Conservation (phyloP, 2,888 invertebrate species). For the Tetheella fluctuosa region DNA sequence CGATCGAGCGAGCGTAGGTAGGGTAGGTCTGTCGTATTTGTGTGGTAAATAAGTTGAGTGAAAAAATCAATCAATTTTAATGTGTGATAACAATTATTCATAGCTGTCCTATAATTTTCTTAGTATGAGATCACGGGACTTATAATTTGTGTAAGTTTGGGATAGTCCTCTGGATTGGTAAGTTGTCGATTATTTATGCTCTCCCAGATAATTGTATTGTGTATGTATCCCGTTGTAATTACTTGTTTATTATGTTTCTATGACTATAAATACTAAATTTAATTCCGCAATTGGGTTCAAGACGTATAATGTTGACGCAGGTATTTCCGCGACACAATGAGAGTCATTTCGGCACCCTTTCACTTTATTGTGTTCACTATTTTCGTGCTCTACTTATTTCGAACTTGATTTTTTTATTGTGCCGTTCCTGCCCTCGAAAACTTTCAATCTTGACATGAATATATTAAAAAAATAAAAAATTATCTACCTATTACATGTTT, state of each 20-base stretch:
- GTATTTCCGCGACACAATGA: slow-evolving; percentile 40
- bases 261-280: slow-evolving; percentile 20
- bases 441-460: background rate
- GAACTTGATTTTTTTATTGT: slow-evolving; percentile 49
- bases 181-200: slow-evolving; percentile 50
- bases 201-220: slow-evolving; percentile 47
- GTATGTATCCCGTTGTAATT: slow-evolving; percentile 29
- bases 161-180: slow-evolving; percentile 65
- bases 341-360: slow-evolving; percentile 72
- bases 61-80: slow-evolving; percentile 54
- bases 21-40: slow-evolving; percentile 53
- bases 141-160: slow-evolving; percentile 54
- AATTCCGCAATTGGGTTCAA: slow-evolving; percentile 13
- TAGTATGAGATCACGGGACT: slow-evolving; percentile 71
- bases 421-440: slow-evolving; percentile 21
- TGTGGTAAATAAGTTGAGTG: slow-evolving; percentile 59
- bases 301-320: slow-evolving; percentile 19
- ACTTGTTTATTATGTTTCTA: slow-evolving; percentile 21
- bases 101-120: slow-evolving; percentile 35
- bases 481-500: too few relatives aligned
- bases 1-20: slow-evolving; percentile 71
- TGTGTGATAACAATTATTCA: slow-evolving; percentile 47
- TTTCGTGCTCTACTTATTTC: slow-evolving; percentile 81
- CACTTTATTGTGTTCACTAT: slow-evolving; percentile 79
- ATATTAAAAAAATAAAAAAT: background rate